Base-by-base conservation (phyloP, 2,113 vertebrate genomes). In the Chrysemys picta region DNA sequence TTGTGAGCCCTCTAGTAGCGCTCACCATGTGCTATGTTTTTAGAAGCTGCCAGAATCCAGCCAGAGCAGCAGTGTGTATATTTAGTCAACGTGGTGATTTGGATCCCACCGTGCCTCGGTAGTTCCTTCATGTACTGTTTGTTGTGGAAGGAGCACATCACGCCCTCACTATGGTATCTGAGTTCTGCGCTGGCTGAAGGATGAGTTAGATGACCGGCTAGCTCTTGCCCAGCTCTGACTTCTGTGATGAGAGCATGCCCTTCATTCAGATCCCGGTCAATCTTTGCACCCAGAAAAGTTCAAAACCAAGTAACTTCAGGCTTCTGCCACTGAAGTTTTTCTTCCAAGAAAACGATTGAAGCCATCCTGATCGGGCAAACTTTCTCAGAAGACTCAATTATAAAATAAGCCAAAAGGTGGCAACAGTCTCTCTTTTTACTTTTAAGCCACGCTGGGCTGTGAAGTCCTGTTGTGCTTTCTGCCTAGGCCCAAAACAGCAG, bases 361-460 rank as follows among this genome's bases (percentile, higher is more conserved):
- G 69, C 78, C 1, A 84, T 8, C 49, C 38, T 45, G 76, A 49
- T 5, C 0, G 0, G 19, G 13, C 11, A 16, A 84, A 76, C 69
- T 84, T 87, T 84, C 80, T 9, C 1, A 80, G 90, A 69, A 62
- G 84, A 17, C 16, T 62, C 91, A 53, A 91, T 93, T 59, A 1
- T 96, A 92, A 45, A 85, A 59, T 5, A 50, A 12, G 95, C 96
- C 97, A 95, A 97, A 86, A 97, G 97, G 89, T 97, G 97, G 96
- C 97, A 97, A 96, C 96, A 95, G 95, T 96, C 91, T 88, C 87
- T 91, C 89, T 95, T 96, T 62, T 65, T 45, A 75, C 47, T 86
- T 1, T 0, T 75, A 52, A 13, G 82, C 14, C 82, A 72, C 31
- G 16, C 82, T 6, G 83, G 79, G 2, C 81, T 52, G 90, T 3